Evolutionary conservation across 2,113 vertebrate genomes (phyloP), one percentile per base, ranked within the genome.

Genomic region (Crotophaga sulcirostris): DNA sequence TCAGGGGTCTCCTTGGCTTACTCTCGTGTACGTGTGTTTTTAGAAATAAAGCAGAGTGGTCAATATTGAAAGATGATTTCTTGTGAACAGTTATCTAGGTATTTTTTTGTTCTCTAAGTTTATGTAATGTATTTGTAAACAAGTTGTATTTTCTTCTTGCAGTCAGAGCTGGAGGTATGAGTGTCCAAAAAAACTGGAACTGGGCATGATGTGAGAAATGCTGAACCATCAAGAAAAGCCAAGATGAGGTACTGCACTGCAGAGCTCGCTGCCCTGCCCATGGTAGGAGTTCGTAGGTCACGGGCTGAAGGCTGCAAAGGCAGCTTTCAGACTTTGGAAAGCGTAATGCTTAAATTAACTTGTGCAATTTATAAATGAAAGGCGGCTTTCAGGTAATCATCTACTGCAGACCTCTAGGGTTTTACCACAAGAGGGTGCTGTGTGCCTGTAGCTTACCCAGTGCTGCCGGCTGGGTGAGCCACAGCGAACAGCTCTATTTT

Each of bases 101-200:
- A 6, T 40, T 60, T 73, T 73, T 24, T 83, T 51, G 25, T 78
- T 44, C 12, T 55, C 12, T 49, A 49, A 70, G 13, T 56, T 31
- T 62, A 20, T 0, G 1, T 68, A n/a, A 36, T 28, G 14, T 56
- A 9, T 23, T 34, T 60, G 56, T 42, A 60, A 28, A 49, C n/a
- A 15, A 69, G 15, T 49, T 80, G 59, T 59, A 15, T 67, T 90
- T 93, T 75, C 24, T 87, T 94, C 31, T 94, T 88, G 80, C 72
- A 99, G 99, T 99, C 87, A 99, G 98, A 98, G 99, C 99, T 78
- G 99, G 98, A 93, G 97, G 98, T n/a, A 99, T 98, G 97, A 96
- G 98, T 99, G 78, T 96, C 98, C 72, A 99, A 99, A 97, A 99
- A 99, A 87, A 97, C 97, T 96, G 99, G 99, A 40, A 95, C 96